Conservation (phyloP, 2,113 vertebrate genomes). For the Calyptommatus sinebrachiatus region DNA sequence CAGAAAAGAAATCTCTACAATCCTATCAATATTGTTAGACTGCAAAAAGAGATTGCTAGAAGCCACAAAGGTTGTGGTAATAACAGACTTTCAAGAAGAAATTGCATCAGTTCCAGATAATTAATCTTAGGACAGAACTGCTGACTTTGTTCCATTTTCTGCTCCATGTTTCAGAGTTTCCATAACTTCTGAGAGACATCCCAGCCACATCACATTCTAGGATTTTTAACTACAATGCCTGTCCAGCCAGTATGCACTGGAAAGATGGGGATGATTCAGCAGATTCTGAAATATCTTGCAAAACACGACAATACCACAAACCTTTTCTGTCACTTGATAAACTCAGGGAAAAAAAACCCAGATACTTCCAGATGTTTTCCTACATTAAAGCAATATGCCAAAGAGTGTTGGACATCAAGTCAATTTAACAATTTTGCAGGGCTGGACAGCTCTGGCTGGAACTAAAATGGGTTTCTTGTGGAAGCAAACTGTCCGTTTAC, state of each 20-base stretch:
- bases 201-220: constrained; percentile 25
- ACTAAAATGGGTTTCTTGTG: too few species aligned
- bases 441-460: too few species aligned
- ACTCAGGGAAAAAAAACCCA: constrained; percentile 2
- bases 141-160: constrained; percentile 47
- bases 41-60: constrained; percentile 21
- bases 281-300: too few species aligned
- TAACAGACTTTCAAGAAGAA: neutral
- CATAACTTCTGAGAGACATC: constrained; percentile 46
- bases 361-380: too few species aligned
- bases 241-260: too few species aligned
- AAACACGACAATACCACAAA: neutral
- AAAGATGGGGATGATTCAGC: too few species aligned
- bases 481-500: too few species aligned
- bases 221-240: too few species aligned
- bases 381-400: neutral
- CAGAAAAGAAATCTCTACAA: constrained; percentile 18
- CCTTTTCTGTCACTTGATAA: constrained; percentile 22
- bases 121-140: constrained; percentile 48
- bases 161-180: constrained; percentile 40
- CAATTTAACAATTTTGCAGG: too few species aligned
- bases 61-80: constrained; percentile 27
- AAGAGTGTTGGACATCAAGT: too few species aligned
- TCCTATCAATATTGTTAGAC: neutral
- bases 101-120: constrained; percentile 1